Evolutionary conservation across 2,797 vertebrate species (phyloP), one percentile per base, ranked within the genome.

Genomic region (Scomberomorus guttatus): DNA sequence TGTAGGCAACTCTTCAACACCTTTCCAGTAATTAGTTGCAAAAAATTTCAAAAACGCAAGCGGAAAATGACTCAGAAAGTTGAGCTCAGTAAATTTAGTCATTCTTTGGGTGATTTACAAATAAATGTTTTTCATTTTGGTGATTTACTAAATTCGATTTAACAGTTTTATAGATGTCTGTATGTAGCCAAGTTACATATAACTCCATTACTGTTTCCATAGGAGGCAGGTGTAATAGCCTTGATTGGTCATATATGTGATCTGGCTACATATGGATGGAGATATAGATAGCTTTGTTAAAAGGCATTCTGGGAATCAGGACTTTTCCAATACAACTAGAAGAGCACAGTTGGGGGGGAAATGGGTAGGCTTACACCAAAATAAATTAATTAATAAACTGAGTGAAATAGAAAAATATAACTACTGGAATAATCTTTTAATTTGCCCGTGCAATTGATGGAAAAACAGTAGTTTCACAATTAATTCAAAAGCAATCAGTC

Each of bases 401-500:
- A 54, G 11, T 54, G 4, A 54, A 55, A 22, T 50, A 10, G 42
- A 22, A 24, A 46, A 60, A n/a, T n/a, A 17, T 15, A 67, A 70
- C 25, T 76, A 24, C 75, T 63, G 55, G 48, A 75, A 59, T 60
- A 4, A 51, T 51, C 25, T 54, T 63, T 46, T 56, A 15, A 44
- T 65, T 69, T 62, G 54, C 51, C 29, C 14, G 58, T 4, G 22
- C 51, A 54, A 11, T n/a, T 14, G 29, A 77, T 18, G 55, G 32
- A 65, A 62, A 64, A 51, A 58, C n/a, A 46, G 2, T 29, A 13
- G 22, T 59, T 14, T 58, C 6, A 42, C 20, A 60, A 54, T 71
- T 71, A 54, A 79, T 86, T 66, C 32, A 62, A 78, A 75, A 72
- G 54, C 14, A 63, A 57, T 68, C 22, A 75, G 44, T 60, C 70